phyloP scores from a whole-genome alignment of 2,113 vertebrate genomes.

The Leptobrachium ailaonicum region DNA sequence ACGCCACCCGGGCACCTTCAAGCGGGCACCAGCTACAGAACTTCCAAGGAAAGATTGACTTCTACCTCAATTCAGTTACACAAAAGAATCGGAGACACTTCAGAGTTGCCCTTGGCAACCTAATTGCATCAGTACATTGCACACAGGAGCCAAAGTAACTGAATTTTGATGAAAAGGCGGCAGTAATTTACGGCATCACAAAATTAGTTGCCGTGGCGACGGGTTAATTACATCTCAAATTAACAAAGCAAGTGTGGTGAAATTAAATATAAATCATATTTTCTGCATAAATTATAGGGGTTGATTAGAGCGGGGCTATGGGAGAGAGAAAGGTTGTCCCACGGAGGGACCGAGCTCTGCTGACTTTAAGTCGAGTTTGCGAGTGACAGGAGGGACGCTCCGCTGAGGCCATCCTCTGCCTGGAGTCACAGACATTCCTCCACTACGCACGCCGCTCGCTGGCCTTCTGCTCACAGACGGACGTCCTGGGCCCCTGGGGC shows the following conservation, averaged over 20 bases:
- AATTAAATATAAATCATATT: constrained; percentile 99
- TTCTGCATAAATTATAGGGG: constrained; percentile 99
- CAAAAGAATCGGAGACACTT: constrained; percentile 98
- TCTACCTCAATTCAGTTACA: constrained; percentile 93
- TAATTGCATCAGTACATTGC: constrained; percentile 99
- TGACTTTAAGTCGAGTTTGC: constrained; percentile 55
- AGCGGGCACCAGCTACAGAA: constrained; percentile 59
- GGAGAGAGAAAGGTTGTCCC: constrained; percentile 98
- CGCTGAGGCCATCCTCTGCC: background rate
- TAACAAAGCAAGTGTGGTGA: constrained; percentile 99
- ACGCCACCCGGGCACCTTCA: constrained; percentile 55
- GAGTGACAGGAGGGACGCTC: constrained; percentile 29
- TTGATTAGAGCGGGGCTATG: constrained; percentile 99
- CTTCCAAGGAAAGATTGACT: constrained; percentile 77
- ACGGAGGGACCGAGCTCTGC: constrained; percentile 94
- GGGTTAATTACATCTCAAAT: constrained; percentile 99
- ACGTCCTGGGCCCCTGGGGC: too few relatives aligned
- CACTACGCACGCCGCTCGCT: constrained; percentile 1
- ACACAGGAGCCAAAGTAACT: constrained; percentile 99
- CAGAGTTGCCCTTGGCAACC: constrained; percentile 98
- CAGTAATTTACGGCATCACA: constrained; percentile 99
- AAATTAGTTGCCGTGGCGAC: constrained; percentile 99
- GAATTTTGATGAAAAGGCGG: constrained; percentile 99
- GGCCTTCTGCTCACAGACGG: constrained; percentile 7
- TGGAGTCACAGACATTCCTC: constrained; percentile 24